phyloP scores from a whole-genome alignment of 1,140 invertebrate genomes.

The Leucophenga varia region DNA sequence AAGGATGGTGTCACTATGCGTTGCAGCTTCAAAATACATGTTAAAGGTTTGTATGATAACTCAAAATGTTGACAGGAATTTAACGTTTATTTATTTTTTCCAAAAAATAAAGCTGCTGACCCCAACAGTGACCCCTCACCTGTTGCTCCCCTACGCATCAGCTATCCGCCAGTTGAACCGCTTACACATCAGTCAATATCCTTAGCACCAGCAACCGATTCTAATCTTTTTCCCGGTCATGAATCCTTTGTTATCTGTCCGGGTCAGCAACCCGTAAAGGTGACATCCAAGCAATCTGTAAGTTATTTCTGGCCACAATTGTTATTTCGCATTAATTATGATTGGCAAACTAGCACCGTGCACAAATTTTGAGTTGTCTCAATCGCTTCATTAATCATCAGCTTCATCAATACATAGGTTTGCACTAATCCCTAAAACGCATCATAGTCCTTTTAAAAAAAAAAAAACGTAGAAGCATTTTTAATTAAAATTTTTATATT shows the following conservation, averaged over 20 bases:
- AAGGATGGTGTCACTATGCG: conserved; percentile 63
- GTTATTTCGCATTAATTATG: conserved; percentile 6
- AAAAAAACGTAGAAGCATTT: too few relatives aligned
- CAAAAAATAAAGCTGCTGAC: too few relatives aligned
- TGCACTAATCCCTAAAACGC: too few relatives aligned
- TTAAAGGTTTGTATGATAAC: conserved; percentile 63
- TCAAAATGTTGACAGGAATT: too few relatives aligned
- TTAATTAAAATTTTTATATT: too few relatives aligned
- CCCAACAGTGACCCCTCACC: conserved; percentile 2
- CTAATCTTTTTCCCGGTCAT: conserved; percentile 15
- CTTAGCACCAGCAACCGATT: conserved; percentile 21
- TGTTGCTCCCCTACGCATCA: too few relatives aligned
- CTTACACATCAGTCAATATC: neutral
- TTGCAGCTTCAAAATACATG: conserved; percentile 66
- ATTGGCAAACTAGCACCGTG: neutral
- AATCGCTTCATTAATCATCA: too few relatives aligned
- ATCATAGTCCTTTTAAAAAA: too few relatives aligned
- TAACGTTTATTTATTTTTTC: too few relatives aligned
- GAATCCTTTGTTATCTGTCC: conserved; percentile 48
- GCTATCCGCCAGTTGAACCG: too few relatives aligned
- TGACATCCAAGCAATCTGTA: conserved; percentile 43
- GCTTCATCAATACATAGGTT: too few relatives aligned
- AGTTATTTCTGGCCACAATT: conserved; percentile 28
- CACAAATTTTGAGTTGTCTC: too few relatives aligned
- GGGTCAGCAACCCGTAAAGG: conserved; percentile 33